These are phyloP conservation scores for Callaeas wilsoni DNA, from an alignment of 2,113 vertebrate species.

Conservation along the genomic window DNA sequence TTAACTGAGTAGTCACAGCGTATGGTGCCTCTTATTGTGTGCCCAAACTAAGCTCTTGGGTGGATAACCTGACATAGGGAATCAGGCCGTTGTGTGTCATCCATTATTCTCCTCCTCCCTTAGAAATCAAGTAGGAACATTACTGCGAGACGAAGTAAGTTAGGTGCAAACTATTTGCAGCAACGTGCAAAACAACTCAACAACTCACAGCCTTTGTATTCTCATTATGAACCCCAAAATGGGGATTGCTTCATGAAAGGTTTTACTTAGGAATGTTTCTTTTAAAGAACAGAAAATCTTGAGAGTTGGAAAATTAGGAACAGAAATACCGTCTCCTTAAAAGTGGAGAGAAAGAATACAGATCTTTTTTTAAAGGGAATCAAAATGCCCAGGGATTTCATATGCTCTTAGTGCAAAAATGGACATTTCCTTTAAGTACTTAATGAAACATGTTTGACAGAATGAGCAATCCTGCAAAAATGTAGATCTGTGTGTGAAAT, in stretches of 20 bases:
- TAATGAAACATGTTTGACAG: not conserved
- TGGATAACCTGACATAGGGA: not conserved
- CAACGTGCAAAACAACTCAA: not conserved
- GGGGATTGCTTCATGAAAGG: rapidly evolving
- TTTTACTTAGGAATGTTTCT: not conserved
- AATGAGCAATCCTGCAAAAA: not conserved
- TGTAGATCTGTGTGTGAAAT: not conserved
- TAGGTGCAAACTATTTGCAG: not conserved
- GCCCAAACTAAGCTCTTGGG: not conserved
- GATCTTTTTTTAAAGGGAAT: not conserved
- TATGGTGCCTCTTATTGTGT: not conserved
- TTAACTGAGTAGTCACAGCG: not conserved
- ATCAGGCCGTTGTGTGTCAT: not conserved
- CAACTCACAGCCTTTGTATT: not conserved
- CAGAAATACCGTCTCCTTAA: not conserved
- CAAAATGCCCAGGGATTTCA: not conserved
- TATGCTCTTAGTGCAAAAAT: not conserved
- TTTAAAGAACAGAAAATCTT: not conserved
- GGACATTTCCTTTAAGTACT: not conserved
- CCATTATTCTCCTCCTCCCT: not conserved
- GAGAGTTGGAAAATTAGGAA: not conserved
- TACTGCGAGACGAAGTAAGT: not conserved
- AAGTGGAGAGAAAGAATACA: not conserved
- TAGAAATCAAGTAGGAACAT: not conserved
- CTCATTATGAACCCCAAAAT: not conserved